Conservation (phyloP, 2,888 invertebrate genomes). For the Megalurothrips usitatus region DNA sequence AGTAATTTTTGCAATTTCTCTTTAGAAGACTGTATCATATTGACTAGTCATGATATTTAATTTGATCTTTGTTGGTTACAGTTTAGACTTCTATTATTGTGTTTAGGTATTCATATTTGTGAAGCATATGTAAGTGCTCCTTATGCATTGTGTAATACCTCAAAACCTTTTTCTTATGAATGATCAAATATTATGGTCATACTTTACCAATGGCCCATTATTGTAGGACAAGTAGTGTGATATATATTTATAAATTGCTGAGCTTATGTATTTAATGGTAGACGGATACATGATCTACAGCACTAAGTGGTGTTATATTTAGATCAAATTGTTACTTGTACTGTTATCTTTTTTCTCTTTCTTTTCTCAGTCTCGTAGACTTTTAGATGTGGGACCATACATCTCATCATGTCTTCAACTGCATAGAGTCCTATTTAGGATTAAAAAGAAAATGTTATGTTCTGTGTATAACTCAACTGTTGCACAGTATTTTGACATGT, state of each 20-base stretch:
- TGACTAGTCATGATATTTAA: neutral
- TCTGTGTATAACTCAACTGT: neutral
- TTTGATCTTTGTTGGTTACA: neutral
- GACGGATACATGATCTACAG: neutral
- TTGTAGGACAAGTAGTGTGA: neutral
- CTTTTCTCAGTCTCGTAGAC: neutral
- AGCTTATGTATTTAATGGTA: neutral
- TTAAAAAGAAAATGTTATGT: neutral
- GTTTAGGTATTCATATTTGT: neutral
- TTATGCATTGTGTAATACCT: slow-evolving; percentile 4
- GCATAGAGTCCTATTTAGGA: neutral
- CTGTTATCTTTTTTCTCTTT: neutral
- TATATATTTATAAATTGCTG: neutral
- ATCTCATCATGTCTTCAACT: neutral
- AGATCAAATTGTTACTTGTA: neutral
- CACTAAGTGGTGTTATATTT: neutral
- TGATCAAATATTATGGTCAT: neutral
- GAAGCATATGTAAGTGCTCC: neutral
- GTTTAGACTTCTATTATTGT: neutral
- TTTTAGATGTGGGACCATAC: slow-evolving; percentile 15
- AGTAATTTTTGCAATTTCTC: neutral
- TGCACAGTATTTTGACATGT: neutral
- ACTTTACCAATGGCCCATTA: neutral
- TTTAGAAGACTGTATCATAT: slow-evolving; percentile 23
- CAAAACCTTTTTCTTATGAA: neutral